These are phyloP conservation scores for Sarotherodon lohbergeri DNA, from an alignment of 2,113 vertebrate species.

Conservation along the genomic window DNA sequence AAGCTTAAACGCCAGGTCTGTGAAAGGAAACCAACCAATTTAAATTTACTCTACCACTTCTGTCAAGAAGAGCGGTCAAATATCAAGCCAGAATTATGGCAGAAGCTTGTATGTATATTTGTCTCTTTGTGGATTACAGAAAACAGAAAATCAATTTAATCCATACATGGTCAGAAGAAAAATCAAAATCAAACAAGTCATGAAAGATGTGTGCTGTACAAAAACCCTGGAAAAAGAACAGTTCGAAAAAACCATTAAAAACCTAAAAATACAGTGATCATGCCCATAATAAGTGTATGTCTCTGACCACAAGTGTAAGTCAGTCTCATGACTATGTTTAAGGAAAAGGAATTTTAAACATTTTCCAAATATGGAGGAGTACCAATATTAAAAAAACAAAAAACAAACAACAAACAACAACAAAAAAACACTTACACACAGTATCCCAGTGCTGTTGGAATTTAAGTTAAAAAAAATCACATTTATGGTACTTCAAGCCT, in stretches of 20 bases:
- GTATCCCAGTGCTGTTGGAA: not conserved
- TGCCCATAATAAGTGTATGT: not conserved
- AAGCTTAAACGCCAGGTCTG: not conserved
- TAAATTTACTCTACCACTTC: not conserved
- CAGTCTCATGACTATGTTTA: not conserved
- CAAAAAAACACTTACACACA: not conserved
- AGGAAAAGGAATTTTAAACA: not conserved
- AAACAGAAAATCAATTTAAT: not conserved
- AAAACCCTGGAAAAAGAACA: too few species aligned
- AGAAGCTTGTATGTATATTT: not conserved
- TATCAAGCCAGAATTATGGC: not conserved
- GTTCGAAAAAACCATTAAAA: too few species aligned
- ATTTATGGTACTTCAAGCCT: not conserved
- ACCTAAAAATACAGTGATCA: not conserved
- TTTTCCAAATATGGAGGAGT: not conserved
- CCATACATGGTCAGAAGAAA: not conserved
- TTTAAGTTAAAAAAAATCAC: not conserved
- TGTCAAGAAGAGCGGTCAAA: not conserved
- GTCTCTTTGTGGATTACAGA: not conserved
- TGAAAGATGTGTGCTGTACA: too few species aligned
- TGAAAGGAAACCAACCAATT: not conserved
- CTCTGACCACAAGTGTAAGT: not conserved
- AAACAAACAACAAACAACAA: not conserved
- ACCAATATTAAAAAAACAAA: not conserved
- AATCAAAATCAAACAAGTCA: not conserved